These are phyloP conservation scores for Platycercus adscitus DNA, from an alignment of 2,113 vertebrate genomes.

Conservation along the genomic window DNA sequence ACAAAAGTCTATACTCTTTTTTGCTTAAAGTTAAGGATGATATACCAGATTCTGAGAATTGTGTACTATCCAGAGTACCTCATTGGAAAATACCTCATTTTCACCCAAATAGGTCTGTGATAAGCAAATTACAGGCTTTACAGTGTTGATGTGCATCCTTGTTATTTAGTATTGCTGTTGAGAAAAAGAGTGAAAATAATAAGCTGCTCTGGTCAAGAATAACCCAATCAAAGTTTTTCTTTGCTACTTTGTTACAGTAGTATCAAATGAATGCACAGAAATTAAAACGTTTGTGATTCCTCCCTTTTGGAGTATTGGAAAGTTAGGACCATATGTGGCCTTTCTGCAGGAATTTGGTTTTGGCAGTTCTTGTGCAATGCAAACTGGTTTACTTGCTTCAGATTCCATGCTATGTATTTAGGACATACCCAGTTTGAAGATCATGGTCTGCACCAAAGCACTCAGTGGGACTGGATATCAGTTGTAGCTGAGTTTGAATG, in stretches of 20 bases:
- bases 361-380: neutral
- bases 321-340: accelerated
- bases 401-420: accelerated
- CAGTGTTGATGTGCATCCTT: neutral
- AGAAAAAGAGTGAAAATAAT: neutral
- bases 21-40: neutral
- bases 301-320: neutral
- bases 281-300: neutral
- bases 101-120: accelerated
- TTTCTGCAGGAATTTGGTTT: neutral
- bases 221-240: neutral
- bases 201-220: neutral
- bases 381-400: neutral
- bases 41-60: neutral
- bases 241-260: neutral
- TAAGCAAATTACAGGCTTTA: neutral
- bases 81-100: neutral
- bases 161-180: neutral
- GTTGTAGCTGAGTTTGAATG: neutral
- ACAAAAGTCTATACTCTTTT: accelerated
- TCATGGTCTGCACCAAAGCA: neutral
- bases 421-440: neutral
- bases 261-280: neutral
- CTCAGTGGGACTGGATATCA: accelerated
- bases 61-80: neutral